phyloP scores from a whole-genome alignment of 2,113 vertebrate genomes.

The Pangasianodon gigas region DNA sequence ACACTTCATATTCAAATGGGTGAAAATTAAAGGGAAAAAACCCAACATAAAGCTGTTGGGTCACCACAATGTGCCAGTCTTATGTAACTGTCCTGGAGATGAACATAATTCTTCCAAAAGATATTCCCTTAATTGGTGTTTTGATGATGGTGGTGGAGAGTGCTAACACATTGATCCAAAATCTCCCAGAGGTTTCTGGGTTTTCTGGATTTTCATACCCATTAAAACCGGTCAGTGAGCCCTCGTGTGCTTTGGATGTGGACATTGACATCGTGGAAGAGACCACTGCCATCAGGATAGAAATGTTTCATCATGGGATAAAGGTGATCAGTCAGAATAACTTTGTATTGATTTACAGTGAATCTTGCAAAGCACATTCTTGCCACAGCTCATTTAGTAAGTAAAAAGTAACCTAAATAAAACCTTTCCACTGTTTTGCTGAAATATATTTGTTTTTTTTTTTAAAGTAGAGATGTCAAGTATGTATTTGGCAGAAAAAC shows the following conservation, averaged over 20 bases:
- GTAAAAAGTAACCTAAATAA: neutral
- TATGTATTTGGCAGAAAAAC: neutral
- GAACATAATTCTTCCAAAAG: neutral
- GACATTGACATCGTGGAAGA: neutral
- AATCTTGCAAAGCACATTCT: too few species aligned
- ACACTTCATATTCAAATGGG: neutral
- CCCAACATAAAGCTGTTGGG: neutral
- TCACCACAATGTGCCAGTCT: neutral
- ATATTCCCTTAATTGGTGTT: neutral
- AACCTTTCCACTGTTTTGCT: neutral
- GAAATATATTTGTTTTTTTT: neutral
- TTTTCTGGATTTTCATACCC: neutral
- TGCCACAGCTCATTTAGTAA: neutral
- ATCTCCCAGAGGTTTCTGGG: neutral
- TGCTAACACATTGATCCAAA: neutral
- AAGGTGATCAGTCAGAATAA: too few species aligned
- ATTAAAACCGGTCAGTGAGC: neutral
- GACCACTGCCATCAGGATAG: neutral
- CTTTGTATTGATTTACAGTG: neutral
- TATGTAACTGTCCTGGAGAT: neutral
- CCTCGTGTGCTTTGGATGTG: neutral
- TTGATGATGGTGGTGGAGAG: too few species aligned
- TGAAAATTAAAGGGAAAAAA: neutral
- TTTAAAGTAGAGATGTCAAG: neutral
- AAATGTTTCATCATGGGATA: too few species aligned